phyloP scores from a whole-genome alignment of 2,797 vertebrate genomes.

The Galago senegalensis region DNA sequence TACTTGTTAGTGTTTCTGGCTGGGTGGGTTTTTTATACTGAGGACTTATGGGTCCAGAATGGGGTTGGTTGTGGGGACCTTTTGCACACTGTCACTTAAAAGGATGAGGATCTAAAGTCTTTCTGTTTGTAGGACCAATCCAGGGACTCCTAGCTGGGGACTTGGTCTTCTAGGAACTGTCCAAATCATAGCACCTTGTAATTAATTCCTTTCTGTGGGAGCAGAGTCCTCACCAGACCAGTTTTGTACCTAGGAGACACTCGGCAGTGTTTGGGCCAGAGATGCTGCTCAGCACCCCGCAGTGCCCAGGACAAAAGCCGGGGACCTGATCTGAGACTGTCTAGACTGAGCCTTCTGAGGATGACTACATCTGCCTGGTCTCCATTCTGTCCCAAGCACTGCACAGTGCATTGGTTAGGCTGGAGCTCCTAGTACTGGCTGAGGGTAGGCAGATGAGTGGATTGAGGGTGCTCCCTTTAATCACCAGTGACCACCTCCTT shows the following conservation, averaged over 20 bases:
- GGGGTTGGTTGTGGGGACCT: neutral
- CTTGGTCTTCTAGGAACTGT: neutral
- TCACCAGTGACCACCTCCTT: neutral
- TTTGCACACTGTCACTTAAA: neutral
- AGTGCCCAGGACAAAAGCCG: neutral
- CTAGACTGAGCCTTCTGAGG: neutral
- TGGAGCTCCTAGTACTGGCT: too few relatives aligned
- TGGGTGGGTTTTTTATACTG: neutral
- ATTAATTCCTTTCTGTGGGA: too few relatives aligned
- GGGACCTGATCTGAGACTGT: neutral
- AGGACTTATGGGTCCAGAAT: neutral
- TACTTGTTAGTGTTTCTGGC: neutral
- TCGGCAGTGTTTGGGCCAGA: neutral
- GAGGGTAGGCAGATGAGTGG: neutral
- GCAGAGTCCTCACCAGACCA: neutral
- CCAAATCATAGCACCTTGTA: accelerated
- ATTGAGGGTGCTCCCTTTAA: neutral
- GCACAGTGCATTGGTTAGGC: accelerated
- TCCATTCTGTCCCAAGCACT: neutral
- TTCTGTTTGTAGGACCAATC: neutral
- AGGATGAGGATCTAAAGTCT: too few relatives aligned
- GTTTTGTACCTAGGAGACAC: too few relatives aligned
- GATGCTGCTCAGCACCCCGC: too few relatives aligned
- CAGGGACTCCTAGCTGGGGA: too few relatives aligned
- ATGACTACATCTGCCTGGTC: neutral